Conservation (phyloP, 2,797 vertebrate species). For the Phyllotis vaccarum region DNA sequence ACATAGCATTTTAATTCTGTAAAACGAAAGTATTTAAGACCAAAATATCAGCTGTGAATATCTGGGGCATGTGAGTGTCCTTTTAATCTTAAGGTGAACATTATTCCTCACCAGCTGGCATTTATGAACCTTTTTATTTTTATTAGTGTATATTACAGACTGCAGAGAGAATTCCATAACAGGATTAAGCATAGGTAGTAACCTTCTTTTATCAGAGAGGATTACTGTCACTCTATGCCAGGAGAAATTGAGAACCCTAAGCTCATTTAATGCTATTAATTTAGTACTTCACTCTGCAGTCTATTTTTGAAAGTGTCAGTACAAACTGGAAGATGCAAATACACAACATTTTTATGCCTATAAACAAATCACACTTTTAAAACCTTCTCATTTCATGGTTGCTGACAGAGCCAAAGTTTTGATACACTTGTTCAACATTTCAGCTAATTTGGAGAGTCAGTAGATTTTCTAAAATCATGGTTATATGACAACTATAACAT, state of each 20-base stretch:
- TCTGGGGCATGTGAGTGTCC: background rate
- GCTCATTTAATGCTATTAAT: slow-evolving; percentile 88
- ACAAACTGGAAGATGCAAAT: slow-evolving; percentile 90
- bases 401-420: slow-evolving; percentile 79
- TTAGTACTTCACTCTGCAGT: slow-evolving; percentile 88
- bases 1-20: background rate
- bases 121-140: slow-evolving; percentile 84
- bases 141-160: slow-evolving; percentile 85
- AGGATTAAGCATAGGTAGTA: slow-evolving; percentile 87
- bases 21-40: background rate
- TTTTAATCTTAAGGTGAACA: slow-evolving; percentile 55
- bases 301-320: slow-evolving; percentile 87
- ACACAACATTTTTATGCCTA: slow-evolving; percentile 86
- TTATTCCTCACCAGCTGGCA: slow-evolving; percentile 52
- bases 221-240: slow-evolving; percentile 87
- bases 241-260: slow-evolving; percentile 83
- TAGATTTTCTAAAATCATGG: slow-evolving; percentile 77
- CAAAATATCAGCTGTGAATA: background rate
- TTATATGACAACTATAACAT: slow-evolving; percentile 81
- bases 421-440: slow-evolving; percentile 80
- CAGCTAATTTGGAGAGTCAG: slow-evolving; percentile 78
- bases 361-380: slow-evolving; percentile 86
- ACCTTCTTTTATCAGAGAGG: slow-evolving; percentile 85
- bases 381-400: slow-evolving; percentile 78
- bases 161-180: slow-evolving; percentile 81